Conservation (phyloP, 1,140 invertebrate genomes). For the Pararge aegeria region DNA sequence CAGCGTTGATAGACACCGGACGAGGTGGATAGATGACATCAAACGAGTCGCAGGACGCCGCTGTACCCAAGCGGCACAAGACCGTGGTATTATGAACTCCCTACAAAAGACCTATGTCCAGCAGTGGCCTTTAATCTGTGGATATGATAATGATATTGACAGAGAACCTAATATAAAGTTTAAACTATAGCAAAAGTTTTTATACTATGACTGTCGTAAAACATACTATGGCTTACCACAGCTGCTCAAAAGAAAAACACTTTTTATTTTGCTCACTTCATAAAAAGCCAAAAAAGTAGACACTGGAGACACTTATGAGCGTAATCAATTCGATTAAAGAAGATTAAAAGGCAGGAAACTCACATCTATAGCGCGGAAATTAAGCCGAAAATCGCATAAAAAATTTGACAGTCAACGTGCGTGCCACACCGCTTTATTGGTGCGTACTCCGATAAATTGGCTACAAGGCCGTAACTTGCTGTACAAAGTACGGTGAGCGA, state of each 20-base stretch:
- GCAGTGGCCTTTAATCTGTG: too few relatives aligned
- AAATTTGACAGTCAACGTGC: conserved; percentile 28
- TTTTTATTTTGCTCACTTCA: conserved; percentile 24
- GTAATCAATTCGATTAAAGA: conserved; percentile 22
- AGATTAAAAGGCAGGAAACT: conserved; percentile 14
- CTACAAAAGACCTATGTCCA: too few relatives aligned
- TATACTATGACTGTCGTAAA: too few relatives aligned
- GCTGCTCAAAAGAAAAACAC: conserved; percentile 13
- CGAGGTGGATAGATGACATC: too few relatives aligned
- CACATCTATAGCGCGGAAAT: conserved; percentile 16
- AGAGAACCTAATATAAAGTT: too few relatives aligned
- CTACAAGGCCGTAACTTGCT: conserved; percentile 46
- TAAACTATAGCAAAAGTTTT: too few relatives aligned
- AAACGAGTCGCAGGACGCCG: too few relatives aligned
- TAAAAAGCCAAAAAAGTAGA: conserved; percentile 24
- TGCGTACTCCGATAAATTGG: conserved; percentile 48
- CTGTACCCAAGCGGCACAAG: too few relatives aligned
- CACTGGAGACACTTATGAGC: conserved; percentile 22
- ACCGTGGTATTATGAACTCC: too few relatives aligned
- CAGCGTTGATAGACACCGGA: too few relatives aligned
- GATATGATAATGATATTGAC: too few relatives aligned
- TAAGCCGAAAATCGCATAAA: conserved; percentile 27
- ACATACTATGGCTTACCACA: not conserved
- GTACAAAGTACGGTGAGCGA: conserved; percentile 46
- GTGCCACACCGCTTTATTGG: conserved; percentile 43